Percentiles rank a stretch among this genome's conserved stretches.
Evolutionary conservation across 1,140 invertebrate genomes (phyloP).

Genomic region (Phthorimaea operculella): DNA sequence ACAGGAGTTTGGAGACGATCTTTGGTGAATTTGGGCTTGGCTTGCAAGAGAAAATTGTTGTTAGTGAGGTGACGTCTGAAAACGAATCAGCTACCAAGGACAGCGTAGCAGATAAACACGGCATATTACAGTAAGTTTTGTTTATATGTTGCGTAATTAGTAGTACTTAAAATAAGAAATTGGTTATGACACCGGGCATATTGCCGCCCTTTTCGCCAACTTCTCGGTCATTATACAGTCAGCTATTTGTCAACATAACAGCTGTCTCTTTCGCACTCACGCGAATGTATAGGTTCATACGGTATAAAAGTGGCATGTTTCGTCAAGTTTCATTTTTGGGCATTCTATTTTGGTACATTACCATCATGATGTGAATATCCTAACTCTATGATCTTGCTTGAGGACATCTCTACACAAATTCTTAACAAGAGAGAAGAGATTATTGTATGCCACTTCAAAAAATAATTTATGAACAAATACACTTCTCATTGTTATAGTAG

Average conservation of each 20-base stretch:
- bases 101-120: constrained; percentile 18
- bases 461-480: too few species aligned
- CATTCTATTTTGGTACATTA: constrained; percentile 68
- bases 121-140: constrained; percentile 33
- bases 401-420: not conserved
- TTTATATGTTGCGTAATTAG: constrained; percentile 1
- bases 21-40: not conserved
- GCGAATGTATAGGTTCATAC: constrained; percentile 15
- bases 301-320: constrained; percentile 41
- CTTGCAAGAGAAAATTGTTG: constrained; percentile 10
- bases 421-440: not conserved
- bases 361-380: constrained; percentile 62
- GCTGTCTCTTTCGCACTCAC: constrained; percentile 40
- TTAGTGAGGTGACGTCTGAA: constrained; percentile 26
- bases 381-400: constrained; percentile 21
- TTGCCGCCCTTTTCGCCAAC: constrained; percentile 10
- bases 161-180: not conserved
- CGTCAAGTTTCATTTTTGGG: constrained; percentile 59
- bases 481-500: too few species aligned
- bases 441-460: too few species aligned
- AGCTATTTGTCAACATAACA: constrained; percentile 62
- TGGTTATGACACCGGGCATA: not conserved
- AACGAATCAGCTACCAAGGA: constrained; percentile 26
- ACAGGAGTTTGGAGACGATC: not conserved
- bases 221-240: constrained; percentile 31